A percentile compares a stretch with the other conserved stretches of the same genome.
These are phyloP conservation scores for Schizothorax lantsangensis DNA, from an alignment of 2,797 vertebrate species.

Conservation along the genomic window DNA sequence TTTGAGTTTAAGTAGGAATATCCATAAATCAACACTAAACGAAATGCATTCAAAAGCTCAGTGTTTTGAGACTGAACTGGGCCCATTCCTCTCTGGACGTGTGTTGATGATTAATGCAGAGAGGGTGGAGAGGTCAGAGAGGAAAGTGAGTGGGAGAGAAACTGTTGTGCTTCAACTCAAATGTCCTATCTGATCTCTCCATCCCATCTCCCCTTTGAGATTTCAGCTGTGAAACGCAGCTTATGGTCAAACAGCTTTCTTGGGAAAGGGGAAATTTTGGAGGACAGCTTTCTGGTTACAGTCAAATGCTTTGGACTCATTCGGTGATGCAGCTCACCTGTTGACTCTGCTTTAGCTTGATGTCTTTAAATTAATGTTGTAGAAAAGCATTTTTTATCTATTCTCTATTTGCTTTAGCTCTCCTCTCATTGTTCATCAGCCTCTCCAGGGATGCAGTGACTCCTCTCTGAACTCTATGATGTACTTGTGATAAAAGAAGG, in stretches of 20 bases:
- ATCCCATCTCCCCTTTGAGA: conserved; percentile 28
- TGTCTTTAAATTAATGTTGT: not conserved
- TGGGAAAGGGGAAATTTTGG: conserved; percentile 17
- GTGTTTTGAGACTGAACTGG: not conserved
- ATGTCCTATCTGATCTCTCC: conserved; percentile 35
- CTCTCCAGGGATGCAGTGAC: not conserved
- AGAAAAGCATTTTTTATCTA: not conserved
- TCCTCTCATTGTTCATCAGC: not conserved
- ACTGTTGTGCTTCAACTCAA: conserved; percentile 31
- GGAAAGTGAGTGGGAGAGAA: conserved; percentile 36
- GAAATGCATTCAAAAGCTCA: not conserved
- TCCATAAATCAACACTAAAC: not conserved
- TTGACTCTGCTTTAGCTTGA: not conserved
- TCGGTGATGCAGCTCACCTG: conserved; percentile 21
- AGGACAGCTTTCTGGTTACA: conserved; percentile 16
- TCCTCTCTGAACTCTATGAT: conserved; percentile 45
- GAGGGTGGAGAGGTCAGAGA: conserved; percentile 46
- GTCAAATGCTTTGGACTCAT: not conserved
- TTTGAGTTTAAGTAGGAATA: not conserved
- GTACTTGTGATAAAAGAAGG: conserved; percentile 57
- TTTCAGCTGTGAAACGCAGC: conserved; percentile 9
- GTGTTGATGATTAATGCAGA: conserved; percentile 41
- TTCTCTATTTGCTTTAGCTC: not conserved
- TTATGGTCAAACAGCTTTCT: conserved; percentile 7
- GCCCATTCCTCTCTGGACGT: not conserved